Conservation (phyloP, 2,888 invertebrate genomes). For the Nipponacmea schrenckii region DNA sequence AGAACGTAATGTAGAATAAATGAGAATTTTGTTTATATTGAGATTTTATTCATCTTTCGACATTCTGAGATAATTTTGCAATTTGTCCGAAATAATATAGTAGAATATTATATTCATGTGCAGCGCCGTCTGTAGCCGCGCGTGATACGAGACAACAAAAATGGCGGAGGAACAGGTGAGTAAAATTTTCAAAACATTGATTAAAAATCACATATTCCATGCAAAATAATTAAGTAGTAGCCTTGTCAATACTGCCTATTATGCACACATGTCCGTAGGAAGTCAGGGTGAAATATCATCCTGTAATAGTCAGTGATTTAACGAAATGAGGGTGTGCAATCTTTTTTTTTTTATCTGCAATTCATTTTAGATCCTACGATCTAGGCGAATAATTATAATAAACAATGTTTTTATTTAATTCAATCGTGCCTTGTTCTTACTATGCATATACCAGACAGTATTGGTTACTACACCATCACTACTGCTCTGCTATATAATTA, state of each 20-base stretch:
- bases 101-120: background rate
- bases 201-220: constrained; percentile 5
- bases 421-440: background rate
- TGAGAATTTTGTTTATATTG: no score
- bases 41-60: no score
- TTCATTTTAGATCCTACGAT: no score
- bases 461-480: background rate
- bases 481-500: background rate
- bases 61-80: no score
- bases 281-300: no score
- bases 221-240: background rate
- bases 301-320: no score
- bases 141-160: constrained; percentile 58
- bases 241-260: background rate
- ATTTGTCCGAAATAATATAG: no score
- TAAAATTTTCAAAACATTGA: constrained; percentile 18
- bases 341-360: background rate
- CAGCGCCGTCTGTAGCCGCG: constrained; percentile 2
- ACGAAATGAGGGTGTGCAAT: background rate
- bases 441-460: background rate
- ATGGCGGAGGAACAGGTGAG: constrained; percentile 65
- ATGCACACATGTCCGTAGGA: background rate
- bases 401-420: no score
- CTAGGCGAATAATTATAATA: no score
- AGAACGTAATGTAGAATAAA: no score